Conservation (phyloP, 2,888 invertebrate genomes). For the Calameuta pallipes region DNA sequence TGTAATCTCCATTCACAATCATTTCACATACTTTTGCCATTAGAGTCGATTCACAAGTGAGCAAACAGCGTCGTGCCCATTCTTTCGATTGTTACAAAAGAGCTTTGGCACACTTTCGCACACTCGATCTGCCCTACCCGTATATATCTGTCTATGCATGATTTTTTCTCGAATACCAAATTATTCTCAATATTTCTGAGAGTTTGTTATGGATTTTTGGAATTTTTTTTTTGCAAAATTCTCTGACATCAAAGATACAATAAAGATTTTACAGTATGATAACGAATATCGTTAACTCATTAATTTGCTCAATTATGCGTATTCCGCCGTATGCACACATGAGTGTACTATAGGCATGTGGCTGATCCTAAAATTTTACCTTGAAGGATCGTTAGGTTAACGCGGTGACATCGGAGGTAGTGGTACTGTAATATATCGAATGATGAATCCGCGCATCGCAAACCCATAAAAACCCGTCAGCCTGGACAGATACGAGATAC, state of each 20-base stretch:
- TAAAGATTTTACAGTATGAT: background rate
- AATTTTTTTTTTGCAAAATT: no score
- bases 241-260: background rate
- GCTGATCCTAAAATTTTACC: constrained; percentile 43
- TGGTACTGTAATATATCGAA: constrained; percentile 57
- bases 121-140: background rate
- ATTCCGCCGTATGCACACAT: background rate
- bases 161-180: background rate
- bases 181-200: background rate
- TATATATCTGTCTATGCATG: background rate
- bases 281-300: background rate
- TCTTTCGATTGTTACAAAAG: background rate
- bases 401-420: constrained; percentile 53
- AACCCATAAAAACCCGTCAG: constrained; percentile 65
- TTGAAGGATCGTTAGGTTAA: constrained; percentile 53
- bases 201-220: no score
- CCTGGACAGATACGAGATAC: constrained; percentile 63
- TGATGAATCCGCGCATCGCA: constrained; percentile 64
- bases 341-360: background rate
- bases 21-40: constrained; percentile 65
- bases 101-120: background rate
- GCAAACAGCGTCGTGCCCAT: constrained; percentile 47
- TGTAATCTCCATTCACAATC: constrained; percentile 64
- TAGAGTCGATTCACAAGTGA: constrained; percentile 61
- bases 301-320: background rate